Evolutionary conservation across 2,797 vertebrate genomes (phyloP).

Genomic region (Leptoclinus maculatus): DNA sequence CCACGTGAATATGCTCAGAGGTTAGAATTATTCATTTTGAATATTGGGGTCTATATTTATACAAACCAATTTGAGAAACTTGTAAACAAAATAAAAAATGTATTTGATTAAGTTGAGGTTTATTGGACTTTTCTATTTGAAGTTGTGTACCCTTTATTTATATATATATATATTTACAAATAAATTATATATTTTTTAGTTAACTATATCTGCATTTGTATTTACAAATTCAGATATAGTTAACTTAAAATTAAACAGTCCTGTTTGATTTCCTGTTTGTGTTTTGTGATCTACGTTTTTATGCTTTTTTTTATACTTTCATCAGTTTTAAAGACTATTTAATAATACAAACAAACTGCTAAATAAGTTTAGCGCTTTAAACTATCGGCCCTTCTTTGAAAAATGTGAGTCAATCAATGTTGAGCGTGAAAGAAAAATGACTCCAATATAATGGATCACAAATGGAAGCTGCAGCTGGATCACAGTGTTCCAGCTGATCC

Average conservation of each 20-base stretch:
- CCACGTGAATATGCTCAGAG: neutral
- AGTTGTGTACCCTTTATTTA: too few relatives aligned
- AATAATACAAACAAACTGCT: neutral
- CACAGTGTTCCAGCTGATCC: neutral
- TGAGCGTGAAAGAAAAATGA: slow-evolving; percentile 7
- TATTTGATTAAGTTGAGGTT: too few relatives aligned
- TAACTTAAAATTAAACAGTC: neutral
- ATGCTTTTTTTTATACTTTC: too few relatives aligned
- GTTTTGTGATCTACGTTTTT: neutral
- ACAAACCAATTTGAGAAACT: too few relatives aligned
- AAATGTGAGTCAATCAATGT: slow-evolving; percentile 9
- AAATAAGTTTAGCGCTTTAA: neutral
- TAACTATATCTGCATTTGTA: neutral
- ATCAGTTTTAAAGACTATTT: neutral
- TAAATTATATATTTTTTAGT: too few relatives aligned
- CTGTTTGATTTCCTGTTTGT: neutral
- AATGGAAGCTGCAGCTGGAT: neutral
- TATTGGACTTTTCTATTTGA: too few relatives aligned
- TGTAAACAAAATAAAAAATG: too few relatives aligned
- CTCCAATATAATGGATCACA: slow-evolving; percentile 3
- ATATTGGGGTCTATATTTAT: neutral
- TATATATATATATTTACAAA: neutral
- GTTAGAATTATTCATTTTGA: neutral
- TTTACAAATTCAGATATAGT: neutral
- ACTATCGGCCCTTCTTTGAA: neutral